Conservation (phyloP, 2,797 vertebrate genomes). For the Ptychobarbus kaznakovi region DNA sequence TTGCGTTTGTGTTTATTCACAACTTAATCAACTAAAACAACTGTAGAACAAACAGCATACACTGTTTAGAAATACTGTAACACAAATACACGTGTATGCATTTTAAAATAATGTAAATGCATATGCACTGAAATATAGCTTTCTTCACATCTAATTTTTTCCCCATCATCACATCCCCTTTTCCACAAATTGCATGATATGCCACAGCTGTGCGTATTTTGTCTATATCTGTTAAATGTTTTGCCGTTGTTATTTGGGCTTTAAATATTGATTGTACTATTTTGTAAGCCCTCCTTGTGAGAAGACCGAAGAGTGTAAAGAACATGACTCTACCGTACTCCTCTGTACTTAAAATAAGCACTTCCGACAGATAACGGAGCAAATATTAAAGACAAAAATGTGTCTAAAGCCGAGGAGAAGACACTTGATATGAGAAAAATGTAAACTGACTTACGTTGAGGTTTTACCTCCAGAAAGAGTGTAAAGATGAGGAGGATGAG, state of each 20-base stretch:
- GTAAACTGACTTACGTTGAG: not conserved
- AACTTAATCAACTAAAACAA: not conserved
- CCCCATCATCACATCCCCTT: not conserved
- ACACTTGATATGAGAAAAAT: not conserved
- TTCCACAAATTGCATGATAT: not conserved
- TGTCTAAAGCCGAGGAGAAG: not conserved
- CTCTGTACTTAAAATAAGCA: not conserved
- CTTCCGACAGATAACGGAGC: not conserved
- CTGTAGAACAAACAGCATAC: not conserved
- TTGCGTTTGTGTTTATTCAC: not conserved
- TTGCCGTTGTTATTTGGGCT: not conserved
- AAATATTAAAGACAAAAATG: not conserved
- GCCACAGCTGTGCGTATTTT: not conserved
- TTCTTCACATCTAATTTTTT: not conserved
- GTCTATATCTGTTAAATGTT: not conserved
- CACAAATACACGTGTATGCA: not conserved
- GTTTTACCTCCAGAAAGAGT: not conserved
- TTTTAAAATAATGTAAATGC: constrained; percentile 1
- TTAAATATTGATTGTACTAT: not conserved
- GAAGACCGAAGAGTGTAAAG: too few species aligned
- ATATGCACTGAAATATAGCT: not conserved
- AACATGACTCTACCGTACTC: too few species aligned
- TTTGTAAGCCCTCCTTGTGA: too few species aligned
- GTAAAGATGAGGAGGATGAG: not conserved
- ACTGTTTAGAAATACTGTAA: not conserved